Percentiles rank a stretch among this genome's conserved stretches.
phyloP scores from a whole-genome alignment of 2,888 invertebrate genomes.

The Bellardia pandia region DNA sequence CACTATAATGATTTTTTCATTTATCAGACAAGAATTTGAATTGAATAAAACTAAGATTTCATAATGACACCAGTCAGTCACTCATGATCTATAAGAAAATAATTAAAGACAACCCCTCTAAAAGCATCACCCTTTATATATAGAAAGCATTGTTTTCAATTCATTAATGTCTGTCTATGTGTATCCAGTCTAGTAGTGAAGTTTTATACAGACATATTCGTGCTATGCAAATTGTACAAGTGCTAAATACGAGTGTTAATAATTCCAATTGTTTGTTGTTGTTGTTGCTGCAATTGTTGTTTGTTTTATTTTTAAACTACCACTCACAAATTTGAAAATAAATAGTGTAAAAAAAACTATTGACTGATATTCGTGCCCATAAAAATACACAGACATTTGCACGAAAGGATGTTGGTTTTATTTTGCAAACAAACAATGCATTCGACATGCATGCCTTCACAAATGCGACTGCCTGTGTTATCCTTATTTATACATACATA shows the following conservation, averaged over 20 bases:
- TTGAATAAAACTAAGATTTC: too few species aligned
- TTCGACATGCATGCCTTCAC: too few species aligned
- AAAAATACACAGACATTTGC: not conserved
- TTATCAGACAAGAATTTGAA: too few species aligned
- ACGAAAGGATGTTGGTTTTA: too few species aligned
- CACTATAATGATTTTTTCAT: too few species aligned
- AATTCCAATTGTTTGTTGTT: not conserved
- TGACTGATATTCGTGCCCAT: not conserved
- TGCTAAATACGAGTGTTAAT: slow-evolving; percentile 10
- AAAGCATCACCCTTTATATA: too few species aligned
- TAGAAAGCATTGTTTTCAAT: not conserved
- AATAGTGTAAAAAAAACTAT: not conserved
- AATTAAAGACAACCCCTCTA: too few species aligned
- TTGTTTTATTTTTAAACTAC: not conserved
- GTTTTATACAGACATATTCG: not conserved
- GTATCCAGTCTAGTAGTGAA: not conserved
- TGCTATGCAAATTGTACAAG: not conserved
- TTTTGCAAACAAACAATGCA: too few species aligned
- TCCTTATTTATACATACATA: not conserved
- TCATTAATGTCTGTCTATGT: not conserved
- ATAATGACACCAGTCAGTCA: too few species aligned
- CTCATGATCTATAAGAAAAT: too few species aligned
- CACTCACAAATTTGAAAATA: slow-evolving; percentile 5
- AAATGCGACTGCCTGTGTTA: too few species aligned
- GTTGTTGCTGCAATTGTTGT: too few species aligned